Percentiles rank a stretch among this genome's conserved stretches.
Evolutionary conservation across 1,140 invertebrate genomes (phyloP).

Genomic region (Drosophila hydei): DNA sequence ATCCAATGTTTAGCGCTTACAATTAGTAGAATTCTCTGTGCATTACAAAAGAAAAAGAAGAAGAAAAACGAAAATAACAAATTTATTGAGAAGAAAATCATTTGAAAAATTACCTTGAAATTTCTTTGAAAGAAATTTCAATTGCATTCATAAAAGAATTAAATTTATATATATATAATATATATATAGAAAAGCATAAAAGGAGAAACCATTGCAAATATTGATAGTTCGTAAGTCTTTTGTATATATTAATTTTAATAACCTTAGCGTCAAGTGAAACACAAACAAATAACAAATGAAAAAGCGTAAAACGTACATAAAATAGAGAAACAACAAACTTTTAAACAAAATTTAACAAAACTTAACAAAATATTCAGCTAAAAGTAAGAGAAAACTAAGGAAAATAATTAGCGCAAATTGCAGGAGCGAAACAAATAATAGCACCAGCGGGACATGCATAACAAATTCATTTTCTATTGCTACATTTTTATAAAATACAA

Average conservation of each 20-base stretch:
- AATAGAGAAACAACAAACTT: constrained; percentile 8
- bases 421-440: background rate
- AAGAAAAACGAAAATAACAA: constrained; percentile 12
- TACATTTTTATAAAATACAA: too few species aligned
- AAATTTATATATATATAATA: background rate
- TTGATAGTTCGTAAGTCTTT: constrained; percentile 66
- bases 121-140: constrained; percentile 51
- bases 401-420: constrained; percentile 12
- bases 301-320: constrained; percentile 69
- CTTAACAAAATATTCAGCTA: constrained; percentile 2
- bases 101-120: constrained; percentile 9
- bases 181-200: too few species aligned
- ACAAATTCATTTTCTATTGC: too few species aligned
- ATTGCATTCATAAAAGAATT: constrained; percentile 6
- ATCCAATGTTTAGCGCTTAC: constrained; percentile 74
- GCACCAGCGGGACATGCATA: too few species aligned
- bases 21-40: constrained; percentile 76
- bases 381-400: background rate
- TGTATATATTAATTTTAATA: constrained; percentile 78
- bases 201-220: constrained; percentile 32
- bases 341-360: background rate
- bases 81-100: constrained; percentile 10
- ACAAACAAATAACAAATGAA: constrained; percentile 65
- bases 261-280: constrained; percentile 62
- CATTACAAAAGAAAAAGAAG: constrained; percentile 21